A percentile compares a stretch with the other conserved stretches of the same genome.
Evolutionary conservation across 2,888 invertebrate genomes (phyloP).

Genomic region (Lathronympha strigana): DNA sequence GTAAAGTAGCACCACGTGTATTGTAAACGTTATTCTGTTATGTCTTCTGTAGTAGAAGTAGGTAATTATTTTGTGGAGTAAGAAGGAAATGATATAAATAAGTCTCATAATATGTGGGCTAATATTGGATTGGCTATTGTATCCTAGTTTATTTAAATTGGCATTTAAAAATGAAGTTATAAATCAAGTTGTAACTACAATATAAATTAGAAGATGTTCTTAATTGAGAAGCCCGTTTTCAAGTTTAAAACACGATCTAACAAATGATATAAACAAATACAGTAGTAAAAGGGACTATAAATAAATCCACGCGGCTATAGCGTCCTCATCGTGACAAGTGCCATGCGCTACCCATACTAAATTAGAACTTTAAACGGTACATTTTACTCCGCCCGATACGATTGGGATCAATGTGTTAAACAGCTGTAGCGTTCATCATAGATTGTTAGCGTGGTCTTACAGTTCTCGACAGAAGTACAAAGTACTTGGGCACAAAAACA

Average conservation of each 20-base stretch:
- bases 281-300: conserved; percentile 62
- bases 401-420: conserved; percentile 68
- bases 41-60: too few relatives aligned
- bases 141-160: too few relatives aligned
- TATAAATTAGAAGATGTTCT: neutral
- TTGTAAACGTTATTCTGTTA: too few relatives aligned
- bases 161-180: too few relatives aligned
- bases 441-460: conserved; percentile 4
- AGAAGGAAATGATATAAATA: too few relatives aligned
- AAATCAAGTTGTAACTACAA: neutral
- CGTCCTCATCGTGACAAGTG: conserved; percentile 66
- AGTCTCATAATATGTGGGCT: too few relatives aligned
- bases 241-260: neutral
- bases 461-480: neutral
- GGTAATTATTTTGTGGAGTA: too few relatives aligned
- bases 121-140: too few relatives aligned
- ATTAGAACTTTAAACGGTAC: conserved; percentile 72
- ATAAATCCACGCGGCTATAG: conserved; percentile 60
- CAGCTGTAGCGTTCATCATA: conserved; percentile 58
- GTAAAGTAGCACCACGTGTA: too few relatives aligned
- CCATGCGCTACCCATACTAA: conserved; percentile 70
- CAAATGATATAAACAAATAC: conserved; percentile 48
- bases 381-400: conserved; percentile 66
- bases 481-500: neutral
- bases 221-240: neutral